These are phyloP conservation scores for Ochlodes sylvanus DNA, from an alignment of 2,888 invertebrate genomes.

Conservation along the genomic window DNA sequence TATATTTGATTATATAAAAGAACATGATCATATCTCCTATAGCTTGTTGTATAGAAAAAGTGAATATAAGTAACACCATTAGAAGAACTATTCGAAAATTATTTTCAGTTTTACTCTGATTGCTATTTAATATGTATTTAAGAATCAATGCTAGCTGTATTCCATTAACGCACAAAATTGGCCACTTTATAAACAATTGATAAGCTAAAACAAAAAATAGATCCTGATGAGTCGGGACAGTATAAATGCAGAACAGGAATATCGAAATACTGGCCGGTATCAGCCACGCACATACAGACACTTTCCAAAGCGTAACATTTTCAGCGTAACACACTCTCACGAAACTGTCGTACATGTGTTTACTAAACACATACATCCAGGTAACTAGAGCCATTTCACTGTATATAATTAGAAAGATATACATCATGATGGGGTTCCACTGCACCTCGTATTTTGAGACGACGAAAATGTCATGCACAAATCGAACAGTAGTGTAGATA, in stretches of 20 bases:
- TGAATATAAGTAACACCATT: slow-evolving; percentile 65
- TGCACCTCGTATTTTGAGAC: slow-evolving; percentile 35
- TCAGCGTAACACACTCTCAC: slow-evolving; percentile 64
- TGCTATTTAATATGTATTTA: slow-evolving; percentile 57
- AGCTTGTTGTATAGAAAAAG: slow-evolving; percentile 69
- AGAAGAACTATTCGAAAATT: slow-evolving; percentile 61
- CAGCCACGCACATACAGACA: slow-evolving; percentile 61
- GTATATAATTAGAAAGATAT: slow-evolving; percentile 54
- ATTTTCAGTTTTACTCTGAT: slow-evolving; percentile 53
- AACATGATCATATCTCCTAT: slow-evolving; percentile 62
- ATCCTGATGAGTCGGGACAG: slow-evolving; percentile 36
- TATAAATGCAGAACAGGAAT: slow-evolving; percentile 45
- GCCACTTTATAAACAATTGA: slow-evolving; percentile 67
- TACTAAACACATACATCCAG: slow-evolving; percentile 75
- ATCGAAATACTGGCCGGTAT: slow-evolving; percentile 53
- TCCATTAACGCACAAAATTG: slow-evolving; percentile 63
- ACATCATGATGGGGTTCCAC: slow-evolving; percentile 40
- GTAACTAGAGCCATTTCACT: slow-evolving; percentile 62
- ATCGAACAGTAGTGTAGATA: slow-evolving; percentile 60
- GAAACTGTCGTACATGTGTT: slow-evolving; percentile 66
- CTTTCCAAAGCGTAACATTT: slow-evolving; percentile 52
- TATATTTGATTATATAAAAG: slow-evolving; percentile 47
- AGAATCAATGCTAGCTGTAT: slow-evolving; percentile 59
- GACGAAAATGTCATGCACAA: slow-evolving; percentile 54
- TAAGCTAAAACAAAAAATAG: slow-evolving; percentile 51